Evolutionary conservation across 2,888 invertebrate species (phyloP), one percentile per base, ranked within the genome.

Genomic region (Ariolimax columbianus): DNA sequence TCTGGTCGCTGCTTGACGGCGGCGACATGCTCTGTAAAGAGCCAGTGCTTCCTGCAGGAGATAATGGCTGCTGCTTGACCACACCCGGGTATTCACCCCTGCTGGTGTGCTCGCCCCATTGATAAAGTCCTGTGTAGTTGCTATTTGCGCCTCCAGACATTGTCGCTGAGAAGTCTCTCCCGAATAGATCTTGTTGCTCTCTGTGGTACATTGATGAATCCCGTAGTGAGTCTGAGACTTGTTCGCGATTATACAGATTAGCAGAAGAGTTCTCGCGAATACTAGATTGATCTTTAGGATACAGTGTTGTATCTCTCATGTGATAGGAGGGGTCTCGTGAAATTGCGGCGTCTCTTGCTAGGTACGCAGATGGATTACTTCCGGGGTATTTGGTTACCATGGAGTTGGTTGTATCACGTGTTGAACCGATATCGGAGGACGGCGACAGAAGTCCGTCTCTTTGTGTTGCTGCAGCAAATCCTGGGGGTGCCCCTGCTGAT

Each of bases 41-140:
- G 68, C 92, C 92, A n/a, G 93, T 93, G 86, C 92, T 92, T 81
- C 93, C 92, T 7, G 92, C 90, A 0, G 92, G 92, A 78, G 92
- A 92, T 82, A 92, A 87, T 0, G 92, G 91, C 87, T 92, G 92
- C 87, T 92, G 92, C 85, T 92, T 92, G 68, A 91, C 81, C 90
- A 81, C 72, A 87, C 86, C 89, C 89, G 79, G 77, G 78, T 85
- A 78, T 59, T 40, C 43, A 33, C 85, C 51, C 26, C 70, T n/a
- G 70, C 59, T 66, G 40, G 79, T 38, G 17, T 55, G 77, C 6
- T 38, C 55, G 33, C 82, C 80, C 84, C 84, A 84, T 36, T 79
- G 84, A 66, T 79, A 84, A 36, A 77, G 73, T 59, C 79, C 84
- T 23, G 66, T 66, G 33, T 47, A 63, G 26, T 33, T 47, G 43